Percentiles rank a stretch among this genome's conserved stretches.
These are phyloP conservation scores for Chelmon rostratus DNA, from an alignment of 2,797 vertebrate species.

Conservation along the genomic window DNA sequence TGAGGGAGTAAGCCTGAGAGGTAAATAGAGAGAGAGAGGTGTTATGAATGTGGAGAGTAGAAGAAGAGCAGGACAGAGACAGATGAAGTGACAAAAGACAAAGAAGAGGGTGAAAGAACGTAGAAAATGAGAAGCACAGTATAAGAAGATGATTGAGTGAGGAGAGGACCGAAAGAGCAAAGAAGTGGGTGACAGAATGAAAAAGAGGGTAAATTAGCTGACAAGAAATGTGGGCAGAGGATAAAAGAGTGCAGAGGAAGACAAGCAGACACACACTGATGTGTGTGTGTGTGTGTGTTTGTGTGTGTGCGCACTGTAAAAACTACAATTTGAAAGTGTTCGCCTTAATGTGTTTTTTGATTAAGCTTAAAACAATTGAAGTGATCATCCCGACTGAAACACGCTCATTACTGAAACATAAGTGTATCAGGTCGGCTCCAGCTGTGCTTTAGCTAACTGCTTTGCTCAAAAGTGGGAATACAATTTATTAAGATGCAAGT, in stretches of 20 bases:
- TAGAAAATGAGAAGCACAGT: constrained; percentile 44
- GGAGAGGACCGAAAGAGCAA: constrained; percentile 40
- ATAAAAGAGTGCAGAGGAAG: constrained; percentile 41
- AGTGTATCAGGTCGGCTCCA: neutral
- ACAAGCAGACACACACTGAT: constrained; percentile 20
- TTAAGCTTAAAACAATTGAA: neutral
- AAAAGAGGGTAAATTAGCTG: constrained; percentile 59
- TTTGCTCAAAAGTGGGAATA: neutral
- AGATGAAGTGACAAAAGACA: constrained; percentile 38
- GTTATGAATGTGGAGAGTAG: constrained; percentile 33
- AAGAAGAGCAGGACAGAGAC: constrained; percentile 44
- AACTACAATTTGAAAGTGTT: constrained; percentile 7
- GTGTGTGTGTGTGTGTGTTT: constrained; percentile 1
- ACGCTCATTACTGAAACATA: neutral
- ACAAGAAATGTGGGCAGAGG: constrained; percentile 46
- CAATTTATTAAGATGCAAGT: neutral
- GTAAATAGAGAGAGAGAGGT: constrained; percentile 21
- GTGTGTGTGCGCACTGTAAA: neutral
- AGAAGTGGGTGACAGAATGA: constrained; percentile 45
- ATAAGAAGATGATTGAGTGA: constrained; percentile 61
- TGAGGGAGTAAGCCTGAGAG: constrained; percentile 23
- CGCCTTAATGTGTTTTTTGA: neutral
- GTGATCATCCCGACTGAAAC: neutral
- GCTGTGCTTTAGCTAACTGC: neutral
- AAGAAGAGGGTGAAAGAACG: constrained; percentile 40